phyloP scores from a whole-genome alignment of 2,888 invertebrate genomes.

The Mimas tiliae region DNA sequence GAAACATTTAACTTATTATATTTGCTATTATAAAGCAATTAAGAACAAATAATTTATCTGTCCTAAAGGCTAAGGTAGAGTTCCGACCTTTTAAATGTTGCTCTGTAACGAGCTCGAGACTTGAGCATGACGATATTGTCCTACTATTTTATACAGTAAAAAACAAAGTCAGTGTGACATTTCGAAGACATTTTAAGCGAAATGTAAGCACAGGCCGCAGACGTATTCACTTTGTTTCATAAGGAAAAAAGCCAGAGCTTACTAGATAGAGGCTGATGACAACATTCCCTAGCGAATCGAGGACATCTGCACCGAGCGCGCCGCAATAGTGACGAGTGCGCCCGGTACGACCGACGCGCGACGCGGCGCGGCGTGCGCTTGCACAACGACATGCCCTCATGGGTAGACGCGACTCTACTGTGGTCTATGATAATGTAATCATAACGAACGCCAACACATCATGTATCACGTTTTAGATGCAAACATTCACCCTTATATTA shows the following conservation, averaged over 20 bases:
- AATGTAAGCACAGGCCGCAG: conserved; percentile 7
- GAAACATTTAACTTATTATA: not conserved
- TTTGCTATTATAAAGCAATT: not conserved
- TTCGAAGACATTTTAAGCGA: conserved; percentile 7
- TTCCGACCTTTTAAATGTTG: conserved; percentile 4
- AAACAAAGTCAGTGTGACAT: conserved; percentile 12
- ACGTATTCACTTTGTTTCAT: conserved; percentile 9
- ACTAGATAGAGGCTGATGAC: conserved; percentile 27
- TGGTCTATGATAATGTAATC: not conserved
- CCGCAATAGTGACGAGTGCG: conserved; percentile 34
- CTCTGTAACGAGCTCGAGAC: not conserved
- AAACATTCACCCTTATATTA: not conserved
- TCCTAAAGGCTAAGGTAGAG: not conserved
- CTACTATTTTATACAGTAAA: conserved; percentile 12
- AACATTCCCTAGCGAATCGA: conserved; percentile 28
- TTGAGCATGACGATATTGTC: not conserved
- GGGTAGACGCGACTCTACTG: conserved; percentile 26
- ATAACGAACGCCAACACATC: conserved; percentile 8
- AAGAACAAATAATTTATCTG: not conserved
- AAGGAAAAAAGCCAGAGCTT: conserved; percentile 20
- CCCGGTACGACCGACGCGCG: not conserved
- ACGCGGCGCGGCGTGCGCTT: conserved; percentile 33
- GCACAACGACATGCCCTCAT: conserved; percentile 39
- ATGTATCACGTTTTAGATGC: not conserved
- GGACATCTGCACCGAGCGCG: conserved; percentile 41